Evolutionary conservation across 2,113 vertebrate genomes (phyloP).

Genomic region (Zosterops japonicus): DNA sequence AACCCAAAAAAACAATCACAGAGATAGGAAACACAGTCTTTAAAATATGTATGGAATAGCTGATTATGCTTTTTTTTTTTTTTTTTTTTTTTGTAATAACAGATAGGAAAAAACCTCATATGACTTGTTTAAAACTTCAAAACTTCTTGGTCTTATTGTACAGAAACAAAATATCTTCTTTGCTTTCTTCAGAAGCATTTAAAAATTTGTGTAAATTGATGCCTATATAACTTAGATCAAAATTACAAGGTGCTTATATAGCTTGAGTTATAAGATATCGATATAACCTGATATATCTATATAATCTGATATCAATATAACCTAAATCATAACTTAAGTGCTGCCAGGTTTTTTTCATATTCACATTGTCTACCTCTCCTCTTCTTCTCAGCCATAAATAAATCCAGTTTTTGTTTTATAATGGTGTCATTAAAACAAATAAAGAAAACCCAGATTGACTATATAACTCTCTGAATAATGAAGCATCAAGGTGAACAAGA

Average conservation of each 20-base stretch:
- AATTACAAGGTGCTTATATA: neutral
- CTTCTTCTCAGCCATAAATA: neutral
- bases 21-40: neutral
- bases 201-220: neutral
- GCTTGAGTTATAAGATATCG: neutral
- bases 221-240: neutral
- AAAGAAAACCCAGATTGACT: neutral
- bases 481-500: neutral
- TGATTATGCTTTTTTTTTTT: neutral
- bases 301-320: neutral
- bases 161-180: neutral
- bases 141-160: neutral
- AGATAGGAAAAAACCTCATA: accelerated
- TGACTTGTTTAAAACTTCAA: neutral
- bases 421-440: neutral
- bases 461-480: neutral
- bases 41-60: neutral
- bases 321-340: neutral
- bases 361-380: accelerated
- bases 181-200: neutral
- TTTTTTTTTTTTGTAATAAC: neutral
- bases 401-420: neutral
- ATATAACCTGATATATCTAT: neutral
- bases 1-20: neutral
- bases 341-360: accelerated